Conservation (phyloP, 2,797 vertebrate genomes). For the Cossypha caffra region DNA sequence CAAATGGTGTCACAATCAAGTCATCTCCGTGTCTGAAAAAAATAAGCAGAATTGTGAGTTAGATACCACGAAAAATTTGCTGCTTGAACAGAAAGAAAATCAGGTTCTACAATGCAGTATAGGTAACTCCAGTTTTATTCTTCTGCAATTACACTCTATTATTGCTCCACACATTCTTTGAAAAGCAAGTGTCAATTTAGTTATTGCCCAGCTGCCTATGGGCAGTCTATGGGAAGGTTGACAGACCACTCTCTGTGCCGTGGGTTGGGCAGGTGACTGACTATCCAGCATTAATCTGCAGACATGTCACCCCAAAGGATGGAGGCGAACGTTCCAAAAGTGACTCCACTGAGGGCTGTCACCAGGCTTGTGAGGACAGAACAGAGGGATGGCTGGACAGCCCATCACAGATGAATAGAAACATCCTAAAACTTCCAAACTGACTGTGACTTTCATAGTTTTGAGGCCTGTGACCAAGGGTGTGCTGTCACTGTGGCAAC, state of each 20-base stretch:
- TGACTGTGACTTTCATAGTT: conserved; percentile 32
- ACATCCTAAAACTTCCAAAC: conserved; percentile 30
- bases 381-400: not conserved
- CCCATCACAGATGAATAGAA: conserved; percentile 43
- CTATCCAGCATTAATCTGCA: not conserved
- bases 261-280: not conserved
- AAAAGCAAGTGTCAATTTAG: not conserved
- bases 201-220: not conserved
- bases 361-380: not conserved
- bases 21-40: conserved; percentile 97
- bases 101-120: not conserved
- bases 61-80: not conserved
- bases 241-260: not conserved
- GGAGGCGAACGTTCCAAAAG: not conserved
- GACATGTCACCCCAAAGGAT: not conserved
- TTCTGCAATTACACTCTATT: not conserved
- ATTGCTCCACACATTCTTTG: not conserved
- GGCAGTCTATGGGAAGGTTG: not conserved
- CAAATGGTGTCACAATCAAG: conserved; percentile 99
- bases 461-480: not conserved
- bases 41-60: conserved; percentile 52
- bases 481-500: conserved; percentile 51
- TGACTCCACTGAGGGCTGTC: not conserved
- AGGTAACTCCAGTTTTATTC: not conserved
- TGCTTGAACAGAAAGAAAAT: not conserved